phyloP scores from a whole-genome alignment of 2,113 vertebrate species.

The Podarcis raffonei region DNA sequence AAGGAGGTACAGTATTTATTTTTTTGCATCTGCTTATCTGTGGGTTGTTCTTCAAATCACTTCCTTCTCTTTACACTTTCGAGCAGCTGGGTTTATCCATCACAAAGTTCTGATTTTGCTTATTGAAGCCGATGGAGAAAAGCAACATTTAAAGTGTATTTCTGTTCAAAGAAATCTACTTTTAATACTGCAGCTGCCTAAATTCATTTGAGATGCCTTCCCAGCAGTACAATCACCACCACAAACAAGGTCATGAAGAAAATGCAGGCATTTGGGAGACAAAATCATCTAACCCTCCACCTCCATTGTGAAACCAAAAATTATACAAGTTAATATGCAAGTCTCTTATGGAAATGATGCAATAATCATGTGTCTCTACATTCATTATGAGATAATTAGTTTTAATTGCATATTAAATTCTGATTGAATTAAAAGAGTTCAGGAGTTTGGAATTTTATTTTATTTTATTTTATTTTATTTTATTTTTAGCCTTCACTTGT shows the following conservation, averaged over 20 bases:
- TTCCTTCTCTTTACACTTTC: not conserved
- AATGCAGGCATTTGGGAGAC: constrained; percentile 24
- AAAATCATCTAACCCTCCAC: constrained; percentile 53
- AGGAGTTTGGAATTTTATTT: constrained; percentile 69
- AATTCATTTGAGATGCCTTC: constrained; percentile 1
- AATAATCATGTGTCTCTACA: constrained; percentile 79
- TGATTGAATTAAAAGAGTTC: constrained; percentile 79
- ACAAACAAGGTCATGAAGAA: constrained; percentile 13
- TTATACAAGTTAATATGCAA: constrained; percentile 68
- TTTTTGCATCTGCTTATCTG: constrained; percentile 13
- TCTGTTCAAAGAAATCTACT: not conserved
- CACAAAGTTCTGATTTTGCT: constrained; percentile 42
- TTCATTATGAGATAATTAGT: constrained; percentile 81
- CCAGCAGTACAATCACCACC: not conserved
- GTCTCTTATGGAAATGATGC: constrained; percentile 74
- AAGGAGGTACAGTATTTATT: not conserved
- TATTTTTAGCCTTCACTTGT: constrained; percentile 55
- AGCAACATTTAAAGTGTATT: constrained; percentile 49
- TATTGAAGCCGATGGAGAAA: constrained; percentile 50
- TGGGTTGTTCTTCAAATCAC: not conserved
- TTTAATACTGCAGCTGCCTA: constrained; percentile 18
- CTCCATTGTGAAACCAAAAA: constrained; percentile 56
- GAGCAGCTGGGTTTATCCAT: constrained; percentile 28
- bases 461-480: constrained; percentile 48
- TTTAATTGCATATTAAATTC: constrained; percentile 82